Evolutionary conservation across 2,797 vertebrate genomes (phyloP).

Genomic region (Cyprinodon diabolis): DNA sequence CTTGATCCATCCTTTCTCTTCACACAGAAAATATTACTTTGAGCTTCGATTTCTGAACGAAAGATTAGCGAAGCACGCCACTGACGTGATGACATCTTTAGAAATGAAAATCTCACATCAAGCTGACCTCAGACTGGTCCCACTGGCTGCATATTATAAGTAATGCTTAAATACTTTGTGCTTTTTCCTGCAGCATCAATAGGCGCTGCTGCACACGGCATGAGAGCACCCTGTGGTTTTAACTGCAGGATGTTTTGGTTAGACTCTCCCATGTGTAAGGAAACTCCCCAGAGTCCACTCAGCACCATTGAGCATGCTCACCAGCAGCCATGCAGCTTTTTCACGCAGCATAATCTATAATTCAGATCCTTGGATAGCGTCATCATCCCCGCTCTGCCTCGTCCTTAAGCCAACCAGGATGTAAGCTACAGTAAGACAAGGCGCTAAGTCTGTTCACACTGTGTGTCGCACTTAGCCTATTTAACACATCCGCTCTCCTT

Average conservation of each 20-base stretch:
- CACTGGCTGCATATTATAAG: not conserved
- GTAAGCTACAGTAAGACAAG: constrained; percentile 55
- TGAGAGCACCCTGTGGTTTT: constrained; percentile 33
- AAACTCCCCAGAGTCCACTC: constrained; percentile 30
- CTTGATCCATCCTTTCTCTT: constrained; percentile 14
- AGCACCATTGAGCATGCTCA: constrained; percentile 36
- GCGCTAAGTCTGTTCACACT: constrained; percentile 49
- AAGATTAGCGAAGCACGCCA: not conserved
- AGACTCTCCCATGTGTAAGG: constrained; percentile 28
- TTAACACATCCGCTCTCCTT: constrained; percentile 59
- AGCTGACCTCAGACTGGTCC: not conserved
- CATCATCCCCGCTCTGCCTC: constrained; percentile 55
- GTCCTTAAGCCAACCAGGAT: constrained; percentile 61
- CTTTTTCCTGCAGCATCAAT: not conserved
- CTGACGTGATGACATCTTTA: not conserved
- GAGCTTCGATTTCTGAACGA: not conserved
- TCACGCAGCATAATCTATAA: constrained; percentile 70
- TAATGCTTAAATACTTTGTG: not conserved
- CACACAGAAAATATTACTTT: not conserved
- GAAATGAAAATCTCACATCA: not conserved
- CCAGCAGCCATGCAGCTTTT: constrained; percentile 37
- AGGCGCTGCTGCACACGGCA: constrained; percentile 12
- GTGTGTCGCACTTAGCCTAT: constrained; percentile 51
- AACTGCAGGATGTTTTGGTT: constrained; percentile 66
- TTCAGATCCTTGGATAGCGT: constrained; percentile 63